A percentile compares a stretch with the other conserved stretches of the same genome.
Evolutionary conservation across 2,888 invertebrate genomes (phyloP).

Genomic region (Lamellibrachia columna): DNA sequence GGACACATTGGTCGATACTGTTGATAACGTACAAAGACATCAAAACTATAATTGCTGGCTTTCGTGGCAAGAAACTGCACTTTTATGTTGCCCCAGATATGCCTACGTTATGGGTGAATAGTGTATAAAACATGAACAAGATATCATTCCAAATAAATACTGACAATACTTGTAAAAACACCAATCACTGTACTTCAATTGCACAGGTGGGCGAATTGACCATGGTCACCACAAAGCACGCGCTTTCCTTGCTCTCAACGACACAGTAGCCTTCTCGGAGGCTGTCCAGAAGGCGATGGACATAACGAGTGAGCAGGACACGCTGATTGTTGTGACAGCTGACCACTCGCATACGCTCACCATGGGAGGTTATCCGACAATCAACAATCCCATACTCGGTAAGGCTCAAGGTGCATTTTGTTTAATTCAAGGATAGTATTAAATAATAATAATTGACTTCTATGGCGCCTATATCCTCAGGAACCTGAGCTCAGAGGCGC

Average conservation of each 20-base stretch:
- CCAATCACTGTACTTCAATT: background rate
- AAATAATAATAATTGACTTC: background rate
- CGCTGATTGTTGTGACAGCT: conserved; percentile 76
- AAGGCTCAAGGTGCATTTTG: conserved; percentile 21
- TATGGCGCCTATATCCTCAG: too few species aligned
- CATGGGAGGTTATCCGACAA: conserved; percentile 57
- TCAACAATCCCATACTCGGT: conserved; percentile 60
- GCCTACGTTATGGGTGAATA: too few species aligned
- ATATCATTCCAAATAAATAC: too few species aligned
- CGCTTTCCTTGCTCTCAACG: conserved; percentile 74
- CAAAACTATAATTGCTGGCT: too few species aligned
- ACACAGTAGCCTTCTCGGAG: conserved; percentile 80
- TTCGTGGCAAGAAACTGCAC: too few species aligned
- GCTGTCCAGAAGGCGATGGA: conserved; percentile 74
- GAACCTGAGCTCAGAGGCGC: too few species aligned
- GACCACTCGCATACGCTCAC: conserved; percentile 65
- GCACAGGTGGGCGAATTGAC: conserved; percentile 61
- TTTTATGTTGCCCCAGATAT: too few species aligned
- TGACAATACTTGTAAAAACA: too few species aligned
- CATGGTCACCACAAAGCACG: conserved; percentile 73
- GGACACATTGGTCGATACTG: too few species aligned
- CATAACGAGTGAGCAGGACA: conserved; percentile 74
- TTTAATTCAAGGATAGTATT: conserved; percentile 8
- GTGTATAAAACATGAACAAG: too few species aligned
- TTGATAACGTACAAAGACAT: too few species aligned